phyloP scores from a whole-genome alignment of 2,113 vertebrate genomes.

The Monarcha castaneiventris region DNA sequence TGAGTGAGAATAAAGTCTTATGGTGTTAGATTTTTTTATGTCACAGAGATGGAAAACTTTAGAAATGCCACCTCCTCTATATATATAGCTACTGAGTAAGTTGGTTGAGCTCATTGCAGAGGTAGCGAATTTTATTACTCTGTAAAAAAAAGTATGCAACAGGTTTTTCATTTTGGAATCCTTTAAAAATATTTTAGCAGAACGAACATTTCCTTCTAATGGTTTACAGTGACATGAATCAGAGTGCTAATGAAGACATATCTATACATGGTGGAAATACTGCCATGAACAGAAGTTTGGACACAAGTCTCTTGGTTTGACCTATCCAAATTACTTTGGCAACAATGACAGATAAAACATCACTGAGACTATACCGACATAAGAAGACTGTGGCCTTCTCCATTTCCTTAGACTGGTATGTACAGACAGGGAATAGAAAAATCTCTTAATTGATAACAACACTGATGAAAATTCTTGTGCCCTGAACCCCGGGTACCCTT shows the following conservation, averaged over 20 bases:
- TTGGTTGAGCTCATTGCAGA: not conserved
- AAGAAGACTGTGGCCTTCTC: not conserved
- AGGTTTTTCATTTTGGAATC: not conserved
- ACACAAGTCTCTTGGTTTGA: not conserved
- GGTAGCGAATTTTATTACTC: not conserved
- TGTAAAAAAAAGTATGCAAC: not conserved
- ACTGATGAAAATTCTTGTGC: not conserved
- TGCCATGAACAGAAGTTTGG: not conserved
- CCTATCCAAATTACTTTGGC: not conserved
- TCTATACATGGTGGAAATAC: not conserved
- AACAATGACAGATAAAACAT: not conserved
- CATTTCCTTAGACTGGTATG: not conserved
- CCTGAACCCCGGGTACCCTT: accelerated
- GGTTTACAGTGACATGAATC: not conserved
- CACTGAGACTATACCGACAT: not conserved
- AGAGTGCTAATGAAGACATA: not conserved
- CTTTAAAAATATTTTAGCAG: not conserved
- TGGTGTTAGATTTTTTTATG: not conserved
- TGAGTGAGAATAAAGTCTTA: not conserved
- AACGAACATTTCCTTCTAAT: not conserved
- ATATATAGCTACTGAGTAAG: not conserved
- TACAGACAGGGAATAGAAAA: not conserved
- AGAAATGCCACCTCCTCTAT: not conserved
- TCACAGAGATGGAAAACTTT: not conserved
- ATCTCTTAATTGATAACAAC: not conserved